Conservation (phyloP, 1,140 invertebrate genomes). For the Acromyrmex heyeri region DNA sequence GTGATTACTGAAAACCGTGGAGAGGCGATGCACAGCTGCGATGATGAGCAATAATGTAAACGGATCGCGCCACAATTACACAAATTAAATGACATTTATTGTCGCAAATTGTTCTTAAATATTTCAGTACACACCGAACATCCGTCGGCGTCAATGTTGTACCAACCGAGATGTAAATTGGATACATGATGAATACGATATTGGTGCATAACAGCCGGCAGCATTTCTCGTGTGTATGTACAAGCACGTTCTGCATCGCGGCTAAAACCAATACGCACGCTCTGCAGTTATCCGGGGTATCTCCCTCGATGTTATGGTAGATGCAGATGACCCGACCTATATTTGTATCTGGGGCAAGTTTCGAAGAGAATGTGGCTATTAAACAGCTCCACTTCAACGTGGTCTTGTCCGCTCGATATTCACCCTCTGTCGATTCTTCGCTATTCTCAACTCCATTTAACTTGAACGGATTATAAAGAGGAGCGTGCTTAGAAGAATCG, state of each 20-base stretch:
- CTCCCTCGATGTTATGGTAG: constrained; percentile 72
- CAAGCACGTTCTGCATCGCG: constrained; percentile 65
- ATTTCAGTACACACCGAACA: neutral
- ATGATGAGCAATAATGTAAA: constrained; percentile 35
- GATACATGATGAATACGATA: constrained; percentile 72
- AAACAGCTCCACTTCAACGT: constrained; percentile 49
- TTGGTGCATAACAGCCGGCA: constrained; percentile 64
- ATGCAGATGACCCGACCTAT: constrained; percentile 84
- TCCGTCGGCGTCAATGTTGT: constrained; percentile 1
- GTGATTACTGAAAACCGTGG: constrained; percentile 16
- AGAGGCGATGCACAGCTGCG: neutral
- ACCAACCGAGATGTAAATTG: constrained; percentile 53
- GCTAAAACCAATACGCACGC: constrained; percentile 64
- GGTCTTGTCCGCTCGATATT: constrained; percentile 58
- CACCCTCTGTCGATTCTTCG: constrained; percentile 44
- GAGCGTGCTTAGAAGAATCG: neutral
- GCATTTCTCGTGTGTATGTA: constrained; percentile 61
- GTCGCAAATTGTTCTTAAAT: constrained; percentile 50
- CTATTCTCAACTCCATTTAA: constrained; percentile 1
- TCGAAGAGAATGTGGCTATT: constrained; percentile 29
- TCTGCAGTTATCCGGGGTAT: constrained; percentile 58
- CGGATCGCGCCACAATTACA: constrained; percentile 10
- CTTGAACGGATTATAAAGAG: neutral
- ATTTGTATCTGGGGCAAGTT: constrained; percentile 81
- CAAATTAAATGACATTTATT: constrained; percentile 47